phyloP scores from a whole-genome alignment of 2,797 vertebrate species.

The Silurus lanzhouensis region DNA sequence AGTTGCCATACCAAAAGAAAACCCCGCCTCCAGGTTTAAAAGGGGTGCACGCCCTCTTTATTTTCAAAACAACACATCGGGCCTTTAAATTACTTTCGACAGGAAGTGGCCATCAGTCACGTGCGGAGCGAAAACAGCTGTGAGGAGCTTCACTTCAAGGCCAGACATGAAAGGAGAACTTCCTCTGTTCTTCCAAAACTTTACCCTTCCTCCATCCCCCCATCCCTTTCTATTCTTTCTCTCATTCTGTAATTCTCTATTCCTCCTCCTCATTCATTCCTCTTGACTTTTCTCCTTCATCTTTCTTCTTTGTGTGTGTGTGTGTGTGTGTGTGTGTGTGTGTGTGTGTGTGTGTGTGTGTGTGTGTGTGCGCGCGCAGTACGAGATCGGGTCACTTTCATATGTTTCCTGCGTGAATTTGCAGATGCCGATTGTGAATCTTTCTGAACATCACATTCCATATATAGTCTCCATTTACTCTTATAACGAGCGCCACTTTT shows the following conservation, averaged over 20 bases:
- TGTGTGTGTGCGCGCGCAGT: constrained; percentile 33
- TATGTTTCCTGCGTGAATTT: neutral
- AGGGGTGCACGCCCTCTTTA: constrained; percentile 66
- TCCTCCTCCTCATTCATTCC: constrained; percentile 62
- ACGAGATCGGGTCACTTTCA: constrained; percentile 39
- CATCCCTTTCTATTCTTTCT: constrained; percentile 74
- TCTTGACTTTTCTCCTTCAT: neutral
- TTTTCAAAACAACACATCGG: constrained; percentile 77
- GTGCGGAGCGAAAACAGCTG: constrained; percentile 83
- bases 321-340: no score
- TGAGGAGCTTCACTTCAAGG: constrained; percentile 86
- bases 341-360: no score
- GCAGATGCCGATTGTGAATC: no score
- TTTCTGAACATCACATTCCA: no score
- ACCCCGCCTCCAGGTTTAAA: constrained; percentile 59
- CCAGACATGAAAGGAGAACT: constrained; percentile 77
- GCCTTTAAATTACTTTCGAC: constrained; percentile 82
- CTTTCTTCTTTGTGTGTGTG: no score
- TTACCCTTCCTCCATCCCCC: constrained; percentile 19
- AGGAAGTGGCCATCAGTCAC: constrained; percentile 88
- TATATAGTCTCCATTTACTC: no score
- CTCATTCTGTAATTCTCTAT: constrained; percentile 66
- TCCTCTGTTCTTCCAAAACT: constrained; percentile 70
- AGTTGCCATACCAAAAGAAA: constrained; percentile 64
- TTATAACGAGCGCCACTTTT: no score